Conservation (phyloP, 2,797 vertebrate genomes). For the Sebastes vulpes region DNA sequence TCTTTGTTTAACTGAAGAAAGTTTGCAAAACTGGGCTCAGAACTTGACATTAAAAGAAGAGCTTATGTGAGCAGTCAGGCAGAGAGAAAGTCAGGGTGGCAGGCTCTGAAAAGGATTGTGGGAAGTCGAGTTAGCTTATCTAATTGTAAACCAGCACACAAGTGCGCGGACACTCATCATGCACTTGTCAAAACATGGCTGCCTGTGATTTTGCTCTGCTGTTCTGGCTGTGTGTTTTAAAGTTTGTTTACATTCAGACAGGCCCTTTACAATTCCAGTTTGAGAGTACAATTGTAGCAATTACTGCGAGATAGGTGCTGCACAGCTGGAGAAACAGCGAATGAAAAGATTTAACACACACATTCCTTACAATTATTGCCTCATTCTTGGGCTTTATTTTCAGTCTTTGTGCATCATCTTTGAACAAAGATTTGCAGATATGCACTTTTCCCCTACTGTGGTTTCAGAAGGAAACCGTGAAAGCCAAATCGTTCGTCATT, state of each 20-base stretch:
- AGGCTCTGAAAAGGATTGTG: conserved; percentile 58
- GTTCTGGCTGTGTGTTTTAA: conserved; percentile 58
- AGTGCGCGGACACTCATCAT: conserved; percentile 75
- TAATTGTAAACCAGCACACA: conserved; percentile 69
- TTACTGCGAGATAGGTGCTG: conserved; percentile 86
- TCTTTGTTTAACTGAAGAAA: conserved; percentile 82
- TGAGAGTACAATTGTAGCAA: conserved; percentile 90
- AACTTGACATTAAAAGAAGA: conserved; percentile 75
- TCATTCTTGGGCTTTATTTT: conserved; percentile 80
- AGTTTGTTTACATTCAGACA: conserved; percentile 88
- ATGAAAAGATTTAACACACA: conserved; percentile 84
- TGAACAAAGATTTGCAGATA: conserved; percentile 47
- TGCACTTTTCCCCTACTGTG: conserved; percentile 4
- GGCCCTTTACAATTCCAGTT: conserved; percentile 80
- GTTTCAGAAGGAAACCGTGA: not conserved
- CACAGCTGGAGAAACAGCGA: conserved; percentile 87
- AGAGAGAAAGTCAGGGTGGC: conserved; percentile 35
- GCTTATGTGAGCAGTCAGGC: conserved; percentile 60
- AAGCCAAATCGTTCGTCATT: not conserved
- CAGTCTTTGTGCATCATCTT: conserved; percentile 39
- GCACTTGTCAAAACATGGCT: conserved; percentile 77
- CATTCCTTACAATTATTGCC: conserved; percentile 65
- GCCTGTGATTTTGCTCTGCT: conserved; percentile 59
- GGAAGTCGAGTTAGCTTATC: conserved; percentile 64
- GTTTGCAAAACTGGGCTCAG: conserved; percentile 78